Conservation (phyloP, 2,113 vertebrate genomes). For the Panthera leo region DNA sequence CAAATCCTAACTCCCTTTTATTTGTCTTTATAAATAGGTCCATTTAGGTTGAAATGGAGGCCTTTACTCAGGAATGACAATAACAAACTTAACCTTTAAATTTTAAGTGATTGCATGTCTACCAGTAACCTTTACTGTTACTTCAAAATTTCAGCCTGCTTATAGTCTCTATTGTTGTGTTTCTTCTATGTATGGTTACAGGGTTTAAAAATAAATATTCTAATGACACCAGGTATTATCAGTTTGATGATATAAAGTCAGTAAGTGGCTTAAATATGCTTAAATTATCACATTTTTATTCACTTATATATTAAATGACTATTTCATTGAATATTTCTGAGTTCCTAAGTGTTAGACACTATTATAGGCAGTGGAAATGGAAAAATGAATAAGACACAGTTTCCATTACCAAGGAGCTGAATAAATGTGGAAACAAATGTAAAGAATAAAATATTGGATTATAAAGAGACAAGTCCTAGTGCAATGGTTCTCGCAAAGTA, state of each 20-base stretch:
- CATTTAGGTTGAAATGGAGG: background rate
- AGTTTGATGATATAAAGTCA: background rate
- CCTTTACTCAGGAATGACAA: background rate
- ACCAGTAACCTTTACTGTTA: background rate
- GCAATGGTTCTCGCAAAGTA: background rate
- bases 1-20: background rate
- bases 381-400: background rate
- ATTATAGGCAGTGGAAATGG: background rate
- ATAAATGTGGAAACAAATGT: background rate
- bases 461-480: background rate
- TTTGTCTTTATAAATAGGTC: background rate
- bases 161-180: background rate
- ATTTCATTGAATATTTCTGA: background rate
- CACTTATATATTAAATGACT: background rate
- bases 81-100: background rate
- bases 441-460: background rate
- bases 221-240: background rate
- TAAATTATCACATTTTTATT: constrained; percentile 19
- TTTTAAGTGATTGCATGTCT: background rate
- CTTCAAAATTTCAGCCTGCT: background rate
- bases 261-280: background rate
- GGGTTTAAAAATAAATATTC: background rate
- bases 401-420: background rate
- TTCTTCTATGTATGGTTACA: background rate
- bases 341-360: background rate